Percentiles rank a stretch among this genome's conserved stretches.
Conservation (phyloP, 1,140 invertebrate genomes). For the Pogonomyrmex barbatus region DNA sequence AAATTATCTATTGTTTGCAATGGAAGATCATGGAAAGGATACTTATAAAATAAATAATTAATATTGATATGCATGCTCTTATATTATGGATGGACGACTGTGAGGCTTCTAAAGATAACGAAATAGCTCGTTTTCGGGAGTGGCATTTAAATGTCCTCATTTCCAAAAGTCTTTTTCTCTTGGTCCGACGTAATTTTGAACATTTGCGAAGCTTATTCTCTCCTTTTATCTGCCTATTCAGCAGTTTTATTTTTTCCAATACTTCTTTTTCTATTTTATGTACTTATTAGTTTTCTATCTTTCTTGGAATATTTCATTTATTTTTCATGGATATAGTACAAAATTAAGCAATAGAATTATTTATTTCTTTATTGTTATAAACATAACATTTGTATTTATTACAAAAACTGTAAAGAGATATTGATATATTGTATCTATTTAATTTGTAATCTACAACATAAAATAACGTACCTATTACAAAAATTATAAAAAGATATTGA, state of each 20-base stretch:
- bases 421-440: too few relatives aligned
- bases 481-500: neutral
- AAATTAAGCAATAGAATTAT: neutral
- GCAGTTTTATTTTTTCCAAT: neutral
- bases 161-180: conserved; percentile 68
- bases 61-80: conserved; percentile 54
- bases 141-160: conserved; percentile 78
- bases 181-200: conserved; percentile 44
- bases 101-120: conserved; percentile 75
- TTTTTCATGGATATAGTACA: neutral
- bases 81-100: neutral
- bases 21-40: neutral
- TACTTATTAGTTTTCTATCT: neutral
- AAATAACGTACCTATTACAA: too few relatives aligned
- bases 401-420: too few relatives aligned
- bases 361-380: neutral
- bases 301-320: neutral
- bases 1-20: neutral
- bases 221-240: conserved; percentile 44
- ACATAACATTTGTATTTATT: too few relatives aligned
- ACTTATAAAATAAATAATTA: conserved; percentile 46
- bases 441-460: too few relatives aligned
- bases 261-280: neutral
- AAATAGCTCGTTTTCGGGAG: conserved; percentile 76
- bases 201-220: conserved; percentile 42